These are phyloP conservation scores for Tachysurus vachellii DNA, from an alignment of 2,113 vertebrate species.

Conservation along the genomic window DNA sequence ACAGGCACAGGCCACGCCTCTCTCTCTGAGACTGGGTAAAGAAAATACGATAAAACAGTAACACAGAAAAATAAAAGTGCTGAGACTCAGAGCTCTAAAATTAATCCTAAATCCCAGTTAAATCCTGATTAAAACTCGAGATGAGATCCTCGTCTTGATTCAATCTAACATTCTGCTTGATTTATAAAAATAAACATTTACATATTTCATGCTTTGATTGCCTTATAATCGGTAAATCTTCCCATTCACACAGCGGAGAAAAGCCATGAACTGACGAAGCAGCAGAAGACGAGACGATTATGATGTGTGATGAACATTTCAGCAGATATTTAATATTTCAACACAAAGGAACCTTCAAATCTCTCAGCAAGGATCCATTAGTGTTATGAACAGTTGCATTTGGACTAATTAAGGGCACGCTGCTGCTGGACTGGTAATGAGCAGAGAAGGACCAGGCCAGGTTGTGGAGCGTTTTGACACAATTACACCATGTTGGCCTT, in stretches of 20 bases:
- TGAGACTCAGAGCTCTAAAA: not conserved
- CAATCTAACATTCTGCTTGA: not conserved
- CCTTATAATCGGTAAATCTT: not conserved
- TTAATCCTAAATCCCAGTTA: not conserved
- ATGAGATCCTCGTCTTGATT: not conserved
- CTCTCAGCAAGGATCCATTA: not conserved
- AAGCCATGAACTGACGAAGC: not conserved
- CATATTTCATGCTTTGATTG: not conserved
- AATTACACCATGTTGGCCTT: slow-evolving; percentile 38
- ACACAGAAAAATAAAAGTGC: not conserved
- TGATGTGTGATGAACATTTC: not conserved
- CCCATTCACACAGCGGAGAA: not conserved
- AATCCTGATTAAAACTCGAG: not conserved
- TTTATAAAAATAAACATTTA: not conserved
- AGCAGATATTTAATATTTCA: not conserved
- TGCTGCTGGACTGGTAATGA: slow-evolving; percentile 16
- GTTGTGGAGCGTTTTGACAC: slow-evolving; percentile 37
- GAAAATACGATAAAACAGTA: not conserved
- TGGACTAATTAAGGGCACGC: slow-evolving; percentile 23
- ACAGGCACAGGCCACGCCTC: too few species aligned
- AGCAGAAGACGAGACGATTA: not conserved
- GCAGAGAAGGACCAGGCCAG: slow-evolving; percentile 19
- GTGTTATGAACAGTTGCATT: slow-evolving; percentile 23
- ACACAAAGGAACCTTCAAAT: not conserved
- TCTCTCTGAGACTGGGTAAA: too few species aligned